Evolutionary conservation across 2,113 vertebrate species (phyloP).

Genomic region (Lepus americanus): DNA sequence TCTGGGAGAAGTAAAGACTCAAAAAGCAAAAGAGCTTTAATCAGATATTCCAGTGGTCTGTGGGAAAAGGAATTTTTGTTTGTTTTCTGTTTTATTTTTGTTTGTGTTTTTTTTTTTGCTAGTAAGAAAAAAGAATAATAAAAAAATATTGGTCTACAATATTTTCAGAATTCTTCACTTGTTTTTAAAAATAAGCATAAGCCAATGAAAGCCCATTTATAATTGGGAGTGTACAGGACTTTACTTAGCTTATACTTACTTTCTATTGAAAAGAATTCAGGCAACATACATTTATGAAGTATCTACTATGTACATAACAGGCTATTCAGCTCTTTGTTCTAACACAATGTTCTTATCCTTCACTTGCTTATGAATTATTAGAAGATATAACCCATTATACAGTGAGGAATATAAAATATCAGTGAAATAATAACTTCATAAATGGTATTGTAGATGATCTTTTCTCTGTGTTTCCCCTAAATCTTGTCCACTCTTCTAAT

Average conservation of each 20-base stretch:
- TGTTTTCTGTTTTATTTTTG: too few species aligned
- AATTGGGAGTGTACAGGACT: background rate
- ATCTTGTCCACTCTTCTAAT: background rate
- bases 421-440: conserved; percentile 2
- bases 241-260: background rate
- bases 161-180: conserved; percentile 33
- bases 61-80: background rate
- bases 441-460: background rate
- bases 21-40: conserved; percentile 60
- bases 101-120: background rate
- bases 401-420: background rate
- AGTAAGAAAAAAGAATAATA: conserved; percentile 1
- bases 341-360: background rate
- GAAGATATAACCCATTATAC: background rate
- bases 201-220: background rate
- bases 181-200: background rate
- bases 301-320: background rate
- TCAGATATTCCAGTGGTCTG: conserved; percentile 43
- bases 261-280: background rate
- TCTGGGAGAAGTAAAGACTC: conserved; percentile 52
- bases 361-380: background rate
- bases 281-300: background rate
- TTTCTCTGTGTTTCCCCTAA: background rate
- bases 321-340: background rate
- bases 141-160: background rate